These are phyloP conservation scores for Cyprinus carpio DNA, from an alignment of 2,113 vertebrate species.

Conservation along the genomic window DNA sequence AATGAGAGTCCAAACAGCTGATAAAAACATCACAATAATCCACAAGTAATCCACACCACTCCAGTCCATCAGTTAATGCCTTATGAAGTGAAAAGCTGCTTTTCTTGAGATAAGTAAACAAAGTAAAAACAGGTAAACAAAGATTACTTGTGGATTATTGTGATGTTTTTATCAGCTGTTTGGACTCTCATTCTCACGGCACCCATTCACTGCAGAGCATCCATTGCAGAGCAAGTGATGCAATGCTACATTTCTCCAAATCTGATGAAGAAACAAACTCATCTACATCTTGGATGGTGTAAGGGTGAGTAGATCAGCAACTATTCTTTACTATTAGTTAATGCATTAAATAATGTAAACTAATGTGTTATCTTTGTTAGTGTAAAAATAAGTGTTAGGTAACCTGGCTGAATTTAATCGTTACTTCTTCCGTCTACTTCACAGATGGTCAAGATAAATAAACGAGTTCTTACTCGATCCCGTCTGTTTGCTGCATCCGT, in stretches of 20 bases:
- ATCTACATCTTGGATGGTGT: not conserved
- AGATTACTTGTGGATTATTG: not conserved
- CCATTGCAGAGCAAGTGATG: not conserved
- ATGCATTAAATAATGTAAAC: not conserved
- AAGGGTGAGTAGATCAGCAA: not conserved
- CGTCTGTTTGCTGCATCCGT: constrained; percentile 61
- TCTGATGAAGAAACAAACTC: not conserved
- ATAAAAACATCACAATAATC: too few species aligned
- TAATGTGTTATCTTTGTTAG: not conserved
- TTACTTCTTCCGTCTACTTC: not conserved
- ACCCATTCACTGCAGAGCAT: not conserved
- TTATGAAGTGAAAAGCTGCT: too few species aligned
- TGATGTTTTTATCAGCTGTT: not conserved
- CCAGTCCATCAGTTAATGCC: too few species aligned
- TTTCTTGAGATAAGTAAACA: too few species aligned
- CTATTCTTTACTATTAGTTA: not conserved
- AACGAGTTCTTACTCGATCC: constrained; percentile 64
- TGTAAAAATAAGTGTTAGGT: not conserved
- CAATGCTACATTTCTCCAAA: not conserved
- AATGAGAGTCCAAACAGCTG: too few species aligned
- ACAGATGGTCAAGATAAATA: not conserved
- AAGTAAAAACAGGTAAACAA: too few species aligned
- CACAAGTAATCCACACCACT: too few species aligned
- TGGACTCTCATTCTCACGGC: not conserved
- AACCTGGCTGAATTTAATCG: not conserved